Conservation (phyloP, 2,113 vertebrate genomes). For the Tragelaphus buxtoni region DNA sequence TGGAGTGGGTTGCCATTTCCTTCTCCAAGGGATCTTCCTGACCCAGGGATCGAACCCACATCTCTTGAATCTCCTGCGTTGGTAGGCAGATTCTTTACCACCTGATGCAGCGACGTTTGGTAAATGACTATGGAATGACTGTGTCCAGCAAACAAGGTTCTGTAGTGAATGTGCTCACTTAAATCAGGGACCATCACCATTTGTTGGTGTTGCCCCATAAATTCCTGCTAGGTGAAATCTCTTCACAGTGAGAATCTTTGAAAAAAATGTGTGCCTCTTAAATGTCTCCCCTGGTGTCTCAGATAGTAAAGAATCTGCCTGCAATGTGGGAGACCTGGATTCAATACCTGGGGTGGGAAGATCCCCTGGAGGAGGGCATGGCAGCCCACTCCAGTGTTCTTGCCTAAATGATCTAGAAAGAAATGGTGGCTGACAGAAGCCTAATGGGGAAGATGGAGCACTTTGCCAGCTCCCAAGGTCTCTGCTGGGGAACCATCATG, state of each 20-base stretch:
- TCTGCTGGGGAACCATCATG: constrained; percentile 66
- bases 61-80: not conserved
- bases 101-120: not conserved
- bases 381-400: not conserved
- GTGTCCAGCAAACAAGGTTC: rapidly evolving
- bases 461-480: constrained; percentile 45
- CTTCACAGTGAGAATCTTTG: not conserved
- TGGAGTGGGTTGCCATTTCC: no score
- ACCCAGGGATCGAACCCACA: no score
- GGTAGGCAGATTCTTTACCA: not conserved
- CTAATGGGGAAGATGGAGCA: not conserved
- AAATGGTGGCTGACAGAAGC: not conserved
- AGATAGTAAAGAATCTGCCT: not conserved
- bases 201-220: not conserved
- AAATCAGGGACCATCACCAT: not conserved
- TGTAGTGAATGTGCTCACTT: not conserved
- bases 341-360: not conserved
- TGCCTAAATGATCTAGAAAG: not conserved
- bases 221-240: no score
- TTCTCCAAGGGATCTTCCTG: no score
- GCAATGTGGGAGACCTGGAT: not conserved
- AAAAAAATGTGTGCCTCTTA: not conserved
- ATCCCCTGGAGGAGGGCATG: not conserved
- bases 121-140: not conserved
- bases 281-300: not conserved